Percentiles rank a stretch among this genome's conserved stretches.
These are phyloP conservation scores for Mobula birostris DNA, from an alignment of 2,113 vertebrate species.

Conservation along the genomic window DNA sequence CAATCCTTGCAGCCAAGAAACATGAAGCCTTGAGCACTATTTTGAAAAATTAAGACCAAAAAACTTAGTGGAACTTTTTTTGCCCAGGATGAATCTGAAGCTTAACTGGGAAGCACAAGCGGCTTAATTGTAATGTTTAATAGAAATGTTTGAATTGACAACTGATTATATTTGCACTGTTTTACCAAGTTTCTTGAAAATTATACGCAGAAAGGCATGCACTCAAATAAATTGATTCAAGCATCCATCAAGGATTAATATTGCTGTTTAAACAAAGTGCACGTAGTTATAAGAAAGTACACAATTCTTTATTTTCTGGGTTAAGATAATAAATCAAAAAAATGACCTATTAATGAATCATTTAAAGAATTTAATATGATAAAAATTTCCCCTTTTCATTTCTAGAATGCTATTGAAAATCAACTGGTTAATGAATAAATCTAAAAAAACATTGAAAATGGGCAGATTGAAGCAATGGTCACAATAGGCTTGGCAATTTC, in stretches of 20 bases:
- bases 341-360: neutral
- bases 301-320: neutral
- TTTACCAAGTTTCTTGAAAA: neutral
- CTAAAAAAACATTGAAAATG: neutral
- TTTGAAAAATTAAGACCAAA: neutral
- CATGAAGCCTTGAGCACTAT: neutral
- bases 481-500: neutral
- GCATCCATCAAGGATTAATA: neutral
- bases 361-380: neutral
- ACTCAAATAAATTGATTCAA: neutral
- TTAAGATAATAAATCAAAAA: neutral
- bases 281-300: neutral
- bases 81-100: neutral
- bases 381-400: neutral
- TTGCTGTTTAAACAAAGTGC: neutral
- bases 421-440: neutral
- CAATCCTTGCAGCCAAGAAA: neutral
- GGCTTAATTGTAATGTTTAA: neutral
- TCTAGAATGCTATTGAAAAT: neutral
- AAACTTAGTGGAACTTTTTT: neutral
- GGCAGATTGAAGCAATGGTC: no score
- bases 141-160: neutral
- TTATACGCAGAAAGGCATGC: neutral
- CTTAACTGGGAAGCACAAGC: neutral
- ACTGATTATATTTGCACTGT: neutral